A percentile compares a stretch with the other conserved stretches of the same genome.
Evolutionary conservation across 1,140 invertebrate genomes (phyloP).

Genomic region (Rhagoletis pomonella): DNA sequence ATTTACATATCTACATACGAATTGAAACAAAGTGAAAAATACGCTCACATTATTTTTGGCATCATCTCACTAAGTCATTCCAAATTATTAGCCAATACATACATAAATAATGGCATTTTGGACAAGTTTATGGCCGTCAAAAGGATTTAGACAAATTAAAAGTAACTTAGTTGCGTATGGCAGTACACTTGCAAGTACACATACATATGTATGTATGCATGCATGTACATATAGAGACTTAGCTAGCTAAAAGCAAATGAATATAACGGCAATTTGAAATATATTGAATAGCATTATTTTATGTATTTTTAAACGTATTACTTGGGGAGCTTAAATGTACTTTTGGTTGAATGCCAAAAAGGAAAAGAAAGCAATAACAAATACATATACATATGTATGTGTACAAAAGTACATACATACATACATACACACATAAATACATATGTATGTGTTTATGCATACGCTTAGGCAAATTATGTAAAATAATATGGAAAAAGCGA

Average conservation of each 20-base stretch:
- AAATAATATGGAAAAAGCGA: too few relatives aligned
- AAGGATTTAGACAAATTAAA: not conserved
- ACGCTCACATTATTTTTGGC: not conserved
- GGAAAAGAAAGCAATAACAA: not conserved
- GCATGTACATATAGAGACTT: not conserved
- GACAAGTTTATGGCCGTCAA: conserved; percentile 28
- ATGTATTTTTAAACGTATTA: conserved; percentile 40
- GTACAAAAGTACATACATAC: conserved; percentile 35
- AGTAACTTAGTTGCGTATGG: not conserved
- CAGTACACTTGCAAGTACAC: not conserved
- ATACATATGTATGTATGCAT: not conserved
- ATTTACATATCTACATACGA: too few relatives aligned
- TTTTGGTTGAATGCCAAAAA: conserved; percentile 29
- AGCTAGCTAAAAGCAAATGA: not conserved
- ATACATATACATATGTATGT: conserved; percentile 15
- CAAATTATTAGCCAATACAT: conserved; percentile 33
- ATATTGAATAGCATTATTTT: conserved; percentile 16
- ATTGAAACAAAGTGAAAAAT: too few relatives aligned
- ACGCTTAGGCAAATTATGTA: too few relatives aligned
- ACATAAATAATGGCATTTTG: conserved; percentile 1
- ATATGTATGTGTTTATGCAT: too few relatives aligned
- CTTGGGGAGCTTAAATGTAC: conserved; percentile 30
- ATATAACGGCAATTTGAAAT: conserved; percentile 15
- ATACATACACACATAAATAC: too few relatives aligned
- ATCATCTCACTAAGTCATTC: not conserved